Evolutionary conservation across 2,888 invertebrate genomes (phyloP), one percentile per base, ranked within the genome.

Genomic region (Epsilonema sp.): DNA sequence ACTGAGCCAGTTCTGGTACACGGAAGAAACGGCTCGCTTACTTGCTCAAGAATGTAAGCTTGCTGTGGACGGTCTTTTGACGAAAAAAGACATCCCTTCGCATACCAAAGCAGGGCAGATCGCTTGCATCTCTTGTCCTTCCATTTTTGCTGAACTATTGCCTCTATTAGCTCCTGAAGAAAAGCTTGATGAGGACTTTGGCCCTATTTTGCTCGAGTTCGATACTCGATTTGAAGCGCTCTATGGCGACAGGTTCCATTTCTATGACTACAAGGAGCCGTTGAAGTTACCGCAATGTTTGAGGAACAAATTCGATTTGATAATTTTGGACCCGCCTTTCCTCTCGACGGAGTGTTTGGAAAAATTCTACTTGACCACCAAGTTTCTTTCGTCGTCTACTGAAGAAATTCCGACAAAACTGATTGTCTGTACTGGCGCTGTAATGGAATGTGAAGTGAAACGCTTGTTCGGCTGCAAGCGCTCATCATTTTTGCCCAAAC

Each of bases 1-100:
- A 83, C 70, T 92, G 37, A 89, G 89, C 62, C 92, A 92, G 68
- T 92, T 94, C 71, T 94, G 92, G 92, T 94, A 94, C 62, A 78
- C 81, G 59, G 78, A 82, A 37, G 65, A 72, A 2, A 92, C 92
- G 0, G 78, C 82, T 38, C 70, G 74, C 25, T 66, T 66, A 1
- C 67, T 92, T n/a, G 78, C 79, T 0, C 71, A 74, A 55, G 78
- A 80, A 49, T 76, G 78, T 5, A 62, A 78, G 41, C 67, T 71
- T 51, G 64, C 70, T 3, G 68, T 77, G 19, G n/a, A n/a, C n/a
- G n/a, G n/a, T n/a, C n/a, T n/a, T n/a, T n/a, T n/a, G n/a, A n/a
- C n/a, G n/a, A n/a, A n/a, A n/a, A n/a, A n/a, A n/a, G n/a, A n/a
- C n/a, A n/a, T n/a, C n/a, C n/a, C n/a, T n/a, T n/a, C n/a, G n/a